These are phyloP conservation scores for Aphodius granarius DNA, from an alignment of 2,888 invertebrate genomes.

Conservation along the genomic window DNA sequence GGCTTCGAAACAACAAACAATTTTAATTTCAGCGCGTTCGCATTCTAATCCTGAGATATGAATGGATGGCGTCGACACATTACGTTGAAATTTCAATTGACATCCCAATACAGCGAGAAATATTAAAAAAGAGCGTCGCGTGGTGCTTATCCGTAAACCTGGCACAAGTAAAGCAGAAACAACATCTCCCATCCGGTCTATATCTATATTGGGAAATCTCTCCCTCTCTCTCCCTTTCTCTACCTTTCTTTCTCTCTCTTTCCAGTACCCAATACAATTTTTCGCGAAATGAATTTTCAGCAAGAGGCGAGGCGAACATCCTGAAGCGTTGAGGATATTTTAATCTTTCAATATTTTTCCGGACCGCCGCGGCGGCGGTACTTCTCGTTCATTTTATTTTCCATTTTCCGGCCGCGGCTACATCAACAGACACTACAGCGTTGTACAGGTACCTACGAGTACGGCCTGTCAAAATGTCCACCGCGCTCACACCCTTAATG, in stretches of 20 bases:
- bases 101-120: neutral
- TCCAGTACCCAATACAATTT: neutral
- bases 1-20: neutral
- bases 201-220: neutral
- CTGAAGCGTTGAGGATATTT: neutral
- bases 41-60: neutral
- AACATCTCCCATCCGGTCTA: neutral
- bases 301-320: neutral
- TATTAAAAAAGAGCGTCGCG: neutral
- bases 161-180: neutral
- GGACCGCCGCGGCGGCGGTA: neutral
- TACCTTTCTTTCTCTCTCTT: neutral
- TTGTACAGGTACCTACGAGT: neutral
- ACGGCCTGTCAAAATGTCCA: slow-evolving; percentile 6
- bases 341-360: slow-evolving; percentile 12
- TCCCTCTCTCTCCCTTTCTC: neutral
- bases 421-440: neutral
- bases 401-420: slow-evolving; percentile 1
- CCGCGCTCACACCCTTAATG: slow-evolving; percentile 29
- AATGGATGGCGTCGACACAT: neutral
- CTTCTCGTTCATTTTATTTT: neutral
- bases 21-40: neutral
- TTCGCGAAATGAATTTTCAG: slow-evolving; percentile 10
- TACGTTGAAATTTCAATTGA: neutral
- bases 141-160: neutral